phyloP scores from a whole-genome alignment of 2,888 invertebrate genomes.

The Harmothoe impar region DNA sequence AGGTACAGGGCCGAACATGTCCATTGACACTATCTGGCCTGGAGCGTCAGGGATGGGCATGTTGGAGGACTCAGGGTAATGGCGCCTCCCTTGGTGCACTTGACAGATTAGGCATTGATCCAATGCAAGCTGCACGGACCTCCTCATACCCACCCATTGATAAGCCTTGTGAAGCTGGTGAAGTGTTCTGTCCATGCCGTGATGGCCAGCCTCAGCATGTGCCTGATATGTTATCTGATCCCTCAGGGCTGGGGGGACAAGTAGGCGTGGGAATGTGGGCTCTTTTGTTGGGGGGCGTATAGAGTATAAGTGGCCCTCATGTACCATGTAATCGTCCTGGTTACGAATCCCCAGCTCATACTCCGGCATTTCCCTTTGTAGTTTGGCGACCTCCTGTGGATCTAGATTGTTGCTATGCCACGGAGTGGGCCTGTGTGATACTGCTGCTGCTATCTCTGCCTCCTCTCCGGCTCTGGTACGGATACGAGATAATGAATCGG shows the following conservation, averaged over 20 bases:
- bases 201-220: slow-evolving; percentile 47
- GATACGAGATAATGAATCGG: slow-evolving; percentile 59
- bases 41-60: slow-evolving; percentile 43
- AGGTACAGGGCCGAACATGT: slow-evolving; percentile 44
- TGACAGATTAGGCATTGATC: neutral
- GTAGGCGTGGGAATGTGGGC: slow-evolving; percentile 37
- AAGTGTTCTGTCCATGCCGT: slow-evolving; percentile 24
- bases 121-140: neutral
- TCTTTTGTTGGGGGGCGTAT: neutral
- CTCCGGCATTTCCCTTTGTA: slow-evolving; percentile 21
- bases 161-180: slow-evolving; percentile 30
- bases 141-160: slow-evolving; percentile 33
- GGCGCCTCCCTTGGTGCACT: neutral
- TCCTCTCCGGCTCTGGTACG: neutral
- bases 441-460: neutral
- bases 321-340: neutral
- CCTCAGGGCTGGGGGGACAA: neutral
- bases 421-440: slow-evolving; percentile 1
- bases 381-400: no score
- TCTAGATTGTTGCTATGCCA: neutral
- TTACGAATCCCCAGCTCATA: neutral
- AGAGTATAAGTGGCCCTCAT: slow-evolving; percentile 33
- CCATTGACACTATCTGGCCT: slow-evolving; percentile 37
- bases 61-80: neutral
- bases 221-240: neutral